Evolutionary conservation across 2,888 invertebrate genomes (phyloP), one percentile per base, ranked within the genome.

Genomic region (Amphipyra berbera): DNA sequence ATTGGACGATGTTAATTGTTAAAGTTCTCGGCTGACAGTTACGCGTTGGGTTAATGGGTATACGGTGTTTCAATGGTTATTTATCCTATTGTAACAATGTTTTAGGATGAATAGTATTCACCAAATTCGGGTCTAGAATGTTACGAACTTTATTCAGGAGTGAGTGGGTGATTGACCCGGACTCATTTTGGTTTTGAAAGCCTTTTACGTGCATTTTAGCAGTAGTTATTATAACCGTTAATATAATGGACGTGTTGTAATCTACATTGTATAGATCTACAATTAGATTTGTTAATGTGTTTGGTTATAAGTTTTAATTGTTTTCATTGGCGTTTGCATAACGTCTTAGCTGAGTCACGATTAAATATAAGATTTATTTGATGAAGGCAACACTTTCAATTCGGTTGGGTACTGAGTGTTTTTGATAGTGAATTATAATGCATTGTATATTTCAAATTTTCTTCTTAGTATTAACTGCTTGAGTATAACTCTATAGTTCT

Each of bases 1-100:
- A 94, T 92, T 90, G 87, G 81, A 83, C 78, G 76, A 84, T 85
- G 87, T 90, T 92, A 91, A 93, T 93, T 93, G 93, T 93, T 88
- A 88, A 90, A 92, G 90, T 91, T 90, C 73, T 78, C 67, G 78
- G 79, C 85, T 89, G 91, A 90, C 93, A 90, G 90, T 88, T 88
- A 90, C 90, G 88, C 82, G 82, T 76, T 78, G 88, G 87, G 87
- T 88, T 93, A 92, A 94, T 93, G 90, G 90, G 86, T 84, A 82
- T 87, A 84, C 82, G 87, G 85, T 86, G 87, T 88, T 89, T 85
- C 87, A 89, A 91, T 88, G 85, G 87, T 87, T 88, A 90, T 91
- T 90, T 89, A 87, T 83, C 75, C 84, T 63, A 85, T 92, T 92
- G 91, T 92, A 67, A 73, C 71, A 82, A 73, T 77, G 83, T 87